Conservation (phyloP, 2,888 invertebrate species). For the Watsonalla binaria region DNA sequence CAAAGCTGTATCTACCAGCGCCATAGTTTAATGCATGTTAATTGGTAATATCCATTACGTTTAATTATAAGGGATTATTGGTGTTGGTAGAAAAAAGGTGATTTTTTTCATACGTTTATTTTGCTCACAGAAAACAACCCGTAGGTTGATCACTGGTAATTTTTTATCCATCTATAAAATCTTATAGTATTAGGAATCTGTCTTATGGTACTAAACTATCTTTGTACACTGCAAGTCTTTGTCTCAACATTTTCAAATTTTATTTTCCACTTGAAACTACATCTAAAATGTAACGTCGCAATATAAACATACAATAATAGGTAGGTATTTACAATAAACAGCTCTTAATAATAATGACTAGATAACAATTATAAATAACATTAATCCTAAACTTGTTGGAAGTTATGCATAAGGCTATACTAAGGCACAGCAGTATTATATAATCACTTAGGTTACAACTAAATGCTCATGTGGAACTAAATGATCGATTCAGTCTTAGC, state of each 20-base stretch:
- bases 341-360: conserved; percentile 68
- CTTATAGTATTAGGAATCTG: conserved; percentile 74
- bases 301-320: conserved; percentile 8
- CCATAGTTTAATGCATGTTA: background rate
- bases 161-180: conserved; percentile 41
- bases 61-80: background rate
- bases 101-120: conserved; percentile 16
- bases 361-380: conserved; percentile 62
- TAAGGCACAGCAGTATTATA: conserved; percentile 72
- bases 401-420: conserved; percentile 54
- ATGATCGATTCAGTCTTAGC: conserved; percentile 69
- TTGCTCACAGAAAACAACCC: conserved; percentile 49
- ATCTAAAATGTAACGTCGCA: conserved; percentile 11
- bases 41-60: background rate
- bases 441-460: conserved; percentile 58
- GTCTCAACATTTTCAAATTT: conserved; percentile 46
- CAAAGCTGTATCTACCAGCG: background rate
- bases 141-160: conserved; percentile 37
- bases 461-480: conserved; percentile 68
- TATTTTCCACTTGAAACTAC: conserved; percentile 16
- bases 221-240: conserved; percentile 68
- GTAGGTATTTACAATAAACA: conserved; percentile 25
- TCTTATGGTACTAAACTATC: conserved; percentile 64
- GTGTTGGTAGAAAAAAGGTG: conserved; percentile 4
- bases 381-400: conserved; percentile 48